phyloP scores from a whole-genome alignment of 2,797 vertebrate genomes.

The Dryobates pubescens region DNA sequence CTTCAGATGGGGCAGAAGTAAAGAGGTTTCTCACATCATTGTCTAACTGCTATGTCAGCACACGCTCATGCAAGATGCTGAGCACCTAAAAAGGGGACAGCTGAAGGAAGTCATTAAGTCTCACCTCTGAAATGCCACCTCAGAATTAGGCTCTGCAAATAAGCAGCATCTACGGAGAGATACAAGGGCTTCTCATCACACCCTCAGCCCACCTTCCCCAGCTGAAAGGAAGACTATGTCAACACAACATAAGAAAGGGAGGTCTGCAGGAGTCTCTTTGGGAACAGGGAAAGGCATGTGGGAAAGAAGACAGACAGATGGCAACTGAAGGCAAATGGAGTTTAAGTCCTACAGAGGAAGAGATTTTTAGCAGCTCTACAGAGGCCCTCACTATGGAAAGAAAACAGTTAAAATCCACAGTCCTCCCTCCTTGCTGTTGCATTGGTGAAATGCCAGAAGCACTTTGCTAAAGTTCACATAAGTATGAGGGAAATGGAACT shows the following conservation, averaged over 20 bases:
- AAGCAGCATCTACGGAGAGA: not conserved
- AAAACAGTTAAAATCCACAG: slow-evolving; percentile 33
- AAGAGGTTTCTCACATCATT: not conserved
- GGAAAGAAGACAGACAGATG: slow-evolving; percentile 36
- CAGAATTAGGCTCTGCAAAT: not conserved
- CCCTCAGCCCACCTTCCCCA: not conserved
- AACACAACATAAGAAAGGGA: not conserved
- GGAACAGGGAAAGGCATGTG: not conserved
- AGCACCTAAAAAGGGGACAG: not conserved
- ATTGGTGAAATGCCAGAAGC: slow-evolving; percentile 58
- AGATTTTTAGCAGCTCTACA: slow-evolving; percentile 14
- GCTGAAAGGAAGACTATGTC: not conserved
- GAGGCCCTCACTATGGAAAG: not conserved
- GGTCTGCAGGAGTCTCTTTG: not conserved
- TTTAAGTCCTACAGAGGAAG: not conserved
- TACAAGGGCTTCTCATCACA: not conserved
- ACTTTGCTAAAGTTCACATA: slow-evolving; percentile 48
- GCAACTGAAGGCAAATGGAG: slow-evolving; percentile 19
- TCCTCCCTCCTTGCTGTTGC: not conserved
- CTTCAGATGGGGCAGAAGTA: not conserved
- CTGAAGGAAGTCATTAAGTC: not conserved
- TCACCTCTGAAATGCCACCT: not conserved
- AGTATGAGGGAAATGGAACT: slow-evolving; percentile 61
- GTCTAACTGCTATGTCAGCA: not conserved
- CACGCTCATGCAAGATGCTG: not conserved